Evolutionary conservation across 2,888 invertebrate genomes (phyloP).

Genomic region (Rhagonycha lutea): DNA sequence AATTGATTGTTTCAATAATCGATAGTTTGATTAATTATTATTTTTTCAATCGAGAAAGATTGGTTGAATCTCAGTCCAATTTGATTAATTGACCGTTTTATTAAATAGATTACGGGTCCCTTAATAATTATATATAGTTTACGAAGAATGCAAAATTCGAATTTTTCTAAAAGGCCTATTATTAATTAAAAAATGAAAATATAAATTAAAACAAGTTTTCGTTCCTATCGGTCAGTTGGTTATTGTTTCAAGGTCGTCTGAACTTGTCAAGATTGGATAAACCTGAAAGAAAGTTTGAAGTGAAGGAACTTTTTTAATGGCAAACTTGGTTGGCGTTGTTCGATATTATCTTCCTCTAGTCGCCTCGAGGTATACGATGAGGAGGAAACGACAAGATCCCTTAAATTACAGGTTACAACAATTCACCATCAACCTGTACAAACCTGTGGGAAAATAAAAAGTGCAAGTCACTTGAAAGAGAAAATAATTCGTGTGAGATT

Average conservation of each 20-base stretch:
- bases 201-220: constrained; percentile 28
- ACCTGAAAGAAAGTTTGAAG: constrained; percentile 23
- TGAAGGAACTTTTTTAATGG: not conserved
- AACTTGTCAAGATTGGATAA: constrained; percentile 20
- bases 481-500: not conserved
- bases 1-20: not conserved
- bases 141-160: not conserved
- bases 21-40: not conserved
- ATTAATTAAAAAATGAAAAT: not conserved
- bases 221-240: constrained; percentile 40
- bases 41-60: not conserved
- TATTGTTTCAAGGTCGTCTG: constrained; percentile 39
- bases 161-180: not conserved
- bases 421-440: constrained; percentile 30
- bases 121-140: not conserved
- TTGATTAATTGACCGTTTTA: not conserved
- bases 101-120: not conserved
- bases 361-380: constrained; percentile 26
- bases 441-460: constrained; percentile 27
- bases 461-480: constrained; percentile 5
- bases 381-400: constrained; percentile 33
- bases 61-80: not conserved
- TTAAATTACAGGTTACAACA: constrained; percentile 35
- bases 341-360: constrained; percentile 24
- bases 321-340: not conserved